Evolutionary conservation across 2,797 vertebrate species (phyloP), one percentile per base, ranked within the genome.

Genomic region (Acipenser ruthenus): DNA sequence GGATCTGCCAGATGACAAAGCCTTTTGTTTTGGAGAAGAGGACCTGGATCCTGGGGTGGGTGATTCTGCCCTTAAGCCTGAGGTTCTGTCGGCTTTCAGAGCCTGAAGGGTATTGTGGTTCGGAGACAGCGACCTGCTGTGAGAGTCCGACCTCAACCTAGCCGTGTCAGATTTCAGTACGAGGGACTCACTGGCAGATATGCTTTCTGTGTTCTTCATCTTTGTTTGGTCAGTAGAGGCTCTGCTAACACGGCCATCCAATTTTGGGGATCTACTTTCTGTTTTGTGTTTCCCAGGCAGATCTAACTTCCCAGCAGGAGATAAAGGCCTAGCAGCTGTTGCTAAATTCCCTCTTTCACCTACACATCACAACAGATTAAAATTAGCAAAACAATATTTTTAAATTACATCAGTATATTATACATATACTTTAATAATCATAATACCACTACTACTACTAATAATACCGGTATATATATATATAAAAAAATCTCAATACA

Each of bases 61-160:
- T 56, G 97, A 98, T 83, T 99, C 96, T 0, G 94, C 89, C 75
- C 96, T 87, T 12, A 92, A 81, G 72, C 91, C 85, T 4, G 91
- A 81, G 50, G 85, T 91, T 77, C 93, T 90, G 59, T 37, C 96
- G 2, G 91, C 91, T 79, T 96, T 99, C 37, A 99, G 86, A 7
- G 95, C 96, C 75, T 99, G 96, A 64, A 99, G 75, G 65, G 96
- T 99, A 82, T 99, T 99, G 81, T 99, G 97, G 80, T 99, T 99
- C 66, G 97, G 97, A 0, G 97, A 99, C 79, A 98, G 85, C 6
- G 97, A 99, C 71, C 97, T 92, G 74, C 96, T 95, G 67, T 99
- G 97, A 1, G 95, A 97, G 83, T 99, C 97, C 8, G 95, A 96
- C 59, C 95, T 87, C 82, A 99, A 70, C 78, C 99, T 99, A 66